Base-by-base conservation (phyloP, 2,888 invertebrate species). In the Ornithoptera priamus region DNA sequence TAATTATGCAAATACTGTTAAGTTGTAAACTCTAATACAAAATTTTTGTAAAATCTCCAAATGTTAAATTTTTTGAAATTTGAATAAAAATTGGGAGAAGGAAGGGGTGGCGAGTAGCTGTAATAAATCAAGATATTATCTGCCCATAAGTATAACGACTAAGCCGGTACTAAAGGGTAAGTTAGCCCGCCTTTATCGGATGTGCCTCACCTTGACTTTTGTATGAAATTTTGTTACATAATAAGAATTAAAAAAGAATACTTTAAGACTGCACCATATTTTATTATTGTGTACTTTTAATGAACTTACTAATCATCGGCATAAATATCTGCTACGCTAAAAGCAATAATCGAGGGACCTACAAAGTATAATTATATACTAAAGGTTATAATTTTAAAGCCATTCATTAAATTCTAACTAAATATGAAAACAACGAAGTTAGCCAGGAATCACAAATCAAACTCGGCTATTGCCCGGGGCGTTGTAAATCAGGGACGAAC, bases 71-170 rank as follows among this genome's bases (percentile, higher is more conserved):
- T 20, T 46, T 58, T 8, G 15, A 18, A n/a, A 15, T 22, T 22
- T 8, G 6, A 66, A 66, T 53, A 46, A 53, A 39, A 63, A 67
- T 57, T 57, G 30, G 46, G 36, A 64, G 56, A 57, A 71, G 68
- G 50, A 70, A 71, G 73, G 71, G 77, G 80, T 81, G 84, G 82
- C 81, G 83, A 87, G 89, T 89, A 87, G 83, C 85, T 79, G 85
- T 84, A 81, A 89, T 91, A 91, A 89, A 91, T 91, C 89, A 90
- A 89, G 91, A 90, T 91, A 83, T 84, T 90, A 91, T 91, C 91
- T 86, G 82, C 78, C 80, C 76, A 79, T 86, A 80, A 85, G 89
- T 88, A 88, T 89, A 87, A 86, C 85, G 78, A 78, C 83, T 77
- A 72, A 75, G 81, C 82, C 83, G 85, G 84, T 87, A 86, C 83